These are phyloP conservation scores for Pararge aegeria DNA, from an alignment of 1,140 invertebrate species.

Conservation along the genomic window DNA sequence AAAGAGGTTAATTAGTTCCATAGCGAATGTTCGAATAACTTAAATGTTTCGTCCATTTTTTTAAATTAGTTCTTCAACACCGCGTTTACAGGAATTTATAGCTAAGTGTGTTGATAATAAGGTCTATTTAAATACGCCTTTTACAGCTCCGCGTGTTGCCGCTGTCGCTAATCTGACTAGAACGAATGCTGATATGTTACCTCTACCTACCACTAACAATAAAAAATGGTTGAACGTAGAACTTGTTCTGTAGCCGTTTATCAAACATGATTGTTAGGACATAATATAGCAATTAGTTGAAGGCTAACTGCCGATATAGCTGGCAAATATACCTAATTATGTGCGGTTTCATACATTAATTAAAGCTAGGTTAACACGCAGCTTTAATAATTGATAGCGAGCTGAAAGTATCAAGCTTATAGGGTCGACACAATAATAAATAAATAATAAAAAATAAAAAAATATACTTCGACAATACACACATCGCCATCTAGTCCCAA, in stretches of 20 bases:
- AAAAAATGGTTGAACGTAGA: not conserved
- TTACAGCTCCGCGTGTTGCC: not conserved
- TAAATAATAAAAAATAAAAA: too few relatives aligned
- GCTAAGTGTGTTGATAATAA: not conserved
- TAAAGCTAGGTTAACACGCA: too few relatives aligned
- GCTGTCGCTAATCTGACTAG: conserved; percentile 5
- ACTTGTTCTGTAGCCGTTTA: conserved; percentile 8
- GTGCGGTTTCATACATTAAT: too few relatives aligned
- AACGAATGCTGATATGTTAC: conserved; percentile 9
- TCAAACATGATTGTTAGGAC: too few relatives aligned
- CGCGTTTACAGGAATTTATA: not conserved
- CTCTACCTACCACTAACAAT: not conserved
- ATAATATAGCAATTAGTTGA: conserved; percentile 6
- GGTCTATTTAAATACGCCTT: not conserved
- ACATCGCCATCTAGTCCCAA: too few relatives aligned
- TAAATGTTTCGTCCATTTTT: conserved; percentile 15
- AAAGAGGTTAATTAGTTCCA: conserved; percentile 36
- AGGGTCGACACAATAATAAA: too few relatives aligned
- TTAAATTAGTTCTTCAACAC: not conserved
- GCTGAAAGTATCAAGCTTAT: too few relatives aligned
- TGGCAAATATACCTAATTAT: too few relatives aligned
- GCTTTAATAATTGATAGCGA: too few relatives aligned
- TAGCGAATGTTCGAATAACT: conserved; percentile 22
- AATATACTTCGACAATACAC: too few relatives aligned
- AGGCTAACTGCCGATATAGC: too few relatives aligned